These are phyloP conservation scores for Ligdia adustata DNA, from an alignment of 2,888 invertebrate species.

Conservation along the genomic window DNA sequence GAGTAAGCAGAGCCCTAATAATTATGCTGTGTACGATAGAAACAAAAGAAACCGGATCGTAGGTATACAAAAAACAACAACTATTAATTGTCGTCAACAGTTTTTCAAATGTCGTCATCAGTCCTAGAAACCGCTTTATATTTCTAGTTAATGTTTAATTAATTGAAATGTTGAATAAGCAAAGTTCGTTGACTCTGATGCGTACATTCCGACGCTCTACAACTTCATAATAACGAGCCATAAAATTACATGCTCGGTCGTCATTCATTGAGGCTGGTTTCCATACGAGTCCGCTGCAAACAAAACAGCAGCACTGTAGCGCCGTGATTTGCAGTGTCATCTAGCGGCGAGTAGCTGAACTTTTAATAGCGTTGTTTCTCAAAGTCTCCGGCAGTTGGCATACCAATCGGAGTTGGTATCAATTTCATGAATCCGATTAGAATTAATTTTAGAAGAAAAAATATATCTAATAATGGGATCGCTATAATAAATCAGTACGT, in stretches of 20 bases:
- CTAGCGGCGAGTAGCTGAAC: constrained; percentile 73
- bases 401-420: constrained; percentile 16
- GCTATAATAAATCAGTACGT: too few species aligned
- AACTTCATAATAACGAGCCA: constrained; percentile 58
- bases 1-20: background rate
- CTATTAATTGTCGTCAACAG: constrained; percentile 25
- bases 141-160: constrained; percentile 25
- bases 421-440: background rate
- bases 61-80: background rate
- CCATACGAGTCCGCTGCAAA: constrained; percentile 44
- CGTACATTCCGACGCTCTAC: constrained; percentile 63
- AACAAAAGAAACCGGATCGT: constrained; percentile 4
- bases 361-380: constrained; percentile 40
- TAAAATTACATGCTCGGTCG: constrained; percentile 59
- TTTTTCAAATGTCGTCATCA: constrained; percentile 28
- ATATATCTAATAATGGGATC: too few species aligned
- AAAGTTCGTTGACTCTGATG: constrained; percentile 71
- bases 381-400: constrained; percentile 58
- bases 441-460: too few species aligned
- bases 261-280: constrained; percentile 70
- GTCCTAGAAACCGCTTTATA: constrained; percentile 32
- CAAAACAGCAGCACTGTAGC: constrained; percentile 55
- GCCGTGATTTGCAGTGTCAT: constrained; percentile 52
- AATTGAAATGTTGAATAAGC: constrained; percentile 43
- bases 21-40: background rate